Conservation (phyloP, 2,797 vertebrate genomes). For the Silurus aristotelis region DNA sequence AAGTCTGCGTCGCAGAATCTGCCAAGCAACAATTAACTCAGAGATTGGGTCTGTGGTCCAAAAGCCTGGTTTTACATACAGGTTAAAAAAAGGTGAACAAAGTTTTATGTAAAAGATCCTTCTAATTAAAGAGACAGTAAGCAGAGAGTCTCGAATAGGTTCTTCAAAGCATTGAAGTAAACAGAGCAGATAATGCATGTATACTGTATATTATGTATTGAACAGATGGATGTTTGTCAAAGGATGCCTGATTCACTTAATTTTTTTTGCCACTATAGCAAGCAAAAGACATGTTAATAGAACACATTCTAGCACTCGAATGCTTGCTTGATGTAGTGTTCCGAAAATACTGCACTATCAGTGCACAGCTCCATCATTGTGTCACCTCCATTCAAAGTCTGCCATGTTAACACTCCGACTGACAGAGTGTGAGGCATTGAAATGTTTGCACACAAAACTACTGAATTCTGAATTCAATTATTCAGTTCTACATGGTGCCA, state of each 20-base stretch:
- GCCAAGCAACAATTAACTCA: slow-evolving; percentile 3
- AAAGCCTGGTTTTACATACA: slow-evolving; percentile 21
- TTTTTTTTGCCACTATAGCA: background rate
- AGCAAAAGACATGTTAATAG: background rate
- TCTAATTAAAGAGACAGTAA: background rate
- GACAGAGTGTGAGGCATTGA: background rate
- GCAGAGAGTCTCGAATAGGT: background rate
- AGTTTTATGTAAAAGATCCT: background rate
- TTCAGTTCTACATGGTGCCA: too few relatives aligned
- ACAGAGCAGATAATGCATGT: background rate
- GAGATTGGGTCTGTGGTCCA: background rate
- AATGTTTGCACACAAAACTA: background rate
- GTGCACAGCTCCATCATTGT: slow-evolving; percentile 6
- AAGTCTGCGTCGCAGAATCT: background rate
- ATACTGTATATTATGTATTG: background rate
- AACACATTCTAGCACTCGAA: background rate
- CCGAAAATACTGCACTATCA: slow-evolving; percentile 7
- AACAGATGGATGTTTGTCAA: background rate
- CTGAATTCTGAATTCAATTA: background rate
- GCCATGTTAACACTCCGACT: background rate
- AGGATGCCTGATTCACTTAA: background rate
- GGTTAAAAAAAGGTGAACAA: background rate
- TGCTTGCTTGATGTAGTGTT: background rate
- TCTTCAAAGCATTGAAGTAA: background rate
- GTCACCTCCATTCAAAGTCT: background rate